These are phyloP conservation scores for Callinectes sapidus DNA, from an alignment of 2,888 invertebrate species.

Conservation along the genomic window DNA sequence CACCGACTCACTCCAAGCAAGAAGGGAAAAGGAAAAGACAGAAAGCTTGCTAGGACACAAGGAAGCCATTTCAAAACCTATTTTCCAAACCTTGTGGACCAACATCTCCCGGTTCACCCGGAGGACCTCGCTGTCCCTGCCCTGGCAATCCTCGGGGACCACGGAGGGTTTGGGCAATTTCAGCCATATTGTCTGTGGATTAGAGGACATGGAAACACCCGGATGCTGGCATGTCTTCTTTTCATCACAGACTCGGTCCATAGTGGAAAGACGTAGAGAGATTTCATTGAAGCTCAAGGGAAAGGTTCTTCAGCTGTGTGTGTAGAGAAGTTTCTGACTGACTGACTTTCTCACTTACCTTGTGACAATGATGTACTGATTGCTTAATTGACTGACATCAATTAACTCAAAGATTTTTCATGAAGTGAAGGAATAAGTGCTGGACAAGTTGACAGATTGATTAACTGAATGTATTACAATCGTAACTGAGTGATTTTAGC, in stretches of 20 bases:
- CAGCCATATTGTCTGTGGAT: conserved; percentile 83
- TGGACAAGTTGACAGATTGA: background rate
- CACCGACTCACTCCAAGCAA: conserved; percentile 16
- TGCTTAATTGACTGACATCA: background rate
- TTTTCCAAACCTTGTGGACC: conserved; percentile 78
- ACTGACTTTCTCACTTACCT: background rate
- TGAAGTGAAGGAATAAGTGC: background rate
- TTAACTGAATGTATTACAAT: background rate
- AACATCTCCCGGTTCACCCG: conserved; percentile 81
- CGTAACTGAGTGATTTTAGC: background rate
- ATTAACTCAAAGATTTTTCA: background rate
- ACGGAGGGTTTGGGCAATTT: conserved; percentile 81
- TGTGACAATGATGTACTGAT: background rate
- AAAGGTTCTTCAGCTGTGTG: background rate
- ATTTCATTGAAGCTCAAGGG: background rate
- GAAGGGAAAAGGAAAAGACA: background rate
- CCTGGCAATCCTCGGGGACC: conserved; percentile 84
- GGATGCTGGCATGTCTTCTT: background rate
- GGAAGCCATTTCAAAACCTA: background rate
- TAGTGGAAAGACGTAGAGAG: background rate
- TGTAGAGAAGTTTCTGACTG: background rate
- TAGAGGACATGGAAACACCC: background rate
- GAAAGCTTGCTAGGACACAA: conserved; percentile 27
- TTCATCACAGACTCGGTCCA: background rate
- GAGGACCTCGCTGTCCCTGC: conserved; percentile 80